Evolutionary conservation across 2,797 vertebrate genomes (phyloP), one percentile per base, ranked within the genome.

Genomic region (Typhlichthys subterraneus): DNA sequence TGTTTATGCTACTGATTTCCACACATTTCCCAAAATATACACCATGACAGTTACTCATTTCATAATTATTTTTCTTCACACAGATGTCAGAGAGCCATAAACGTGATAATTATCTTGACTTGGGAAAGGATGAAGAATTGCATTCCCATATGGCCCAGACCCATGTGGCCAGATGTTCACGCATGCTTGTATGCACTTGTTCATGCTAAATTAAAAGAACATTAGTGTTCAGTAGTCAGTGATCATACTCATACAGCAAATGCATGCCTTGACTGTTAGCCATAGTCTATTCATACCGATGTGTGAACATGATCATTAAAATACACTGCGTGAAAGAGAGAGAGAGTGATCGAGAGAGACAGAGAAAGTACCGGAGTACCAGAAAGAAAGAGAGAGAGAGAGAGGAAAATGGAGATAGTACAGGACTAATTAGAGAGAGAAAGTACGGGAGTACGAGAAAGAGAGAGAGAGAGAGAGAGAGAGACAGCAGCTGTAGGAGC

Each of bases 401-500:
- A 46, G 45, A 46, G 45, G 12, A 5, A 46, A 12, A 46, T 9
- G 10, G 1, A 46, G 45, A 46, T 12, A 53, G 17, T 7, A 12
- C 7, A 29, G 45, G 45, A 12, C 4, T 9, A 12, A 46, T 8
- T 8, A 12, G 45, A 46, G 53, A 45, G 33, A 45, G 7, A 45
- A 15, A 14, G 47, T 70, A 63, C 70, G 58, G 82, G 58, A 74
- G 61, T 38, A 31, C 10, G 47, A 10, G 14, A 10, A 10, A 5
- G 14, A 10, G 17, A 31, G n/a, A 50, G 12, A 19, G 59, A 42
- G 31, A 29, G 51, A 45, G 17, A 42, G 51, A 53, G 33, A 23
- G 60, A 31, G 17, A 29, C 4, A 79, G 77, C 81, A 84, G 80
- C 85, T 87, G 86, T 51, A 70, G 73, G 73, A 83, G 57, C 58